Percentiles rank a stretch among this genome's conserved stretches.
Conservation (phyloP, 2,797 vertebrate genomes). For the Neosalanx taihuensis region DNA sequence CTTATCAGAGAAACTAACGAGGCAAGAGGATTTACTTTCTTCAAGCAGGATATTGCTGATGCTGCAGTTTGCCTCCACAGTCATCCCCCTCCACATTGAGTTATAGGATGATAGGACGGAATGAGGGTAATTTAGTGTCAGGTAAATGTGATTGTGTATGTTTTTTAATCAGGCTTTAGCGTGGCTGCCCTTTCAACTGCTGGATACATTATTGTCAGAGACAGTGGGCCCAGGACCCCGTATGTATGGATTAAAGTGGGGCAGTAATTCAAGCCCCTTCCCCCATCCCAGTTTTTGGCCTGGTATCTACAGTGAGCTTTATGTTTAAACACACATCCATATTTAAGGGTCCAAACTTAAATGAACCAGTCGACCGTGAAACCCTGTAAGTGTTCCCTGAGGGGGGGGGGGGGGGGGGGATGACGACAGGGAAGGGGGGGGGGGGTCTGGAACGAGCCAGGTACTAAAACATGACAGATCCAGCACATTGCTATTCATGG, state of each 20-base stretch:
- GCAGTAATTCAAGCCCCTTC: conserved; percentile 6
- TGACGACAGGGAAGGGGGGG: conserved; percentile 15
- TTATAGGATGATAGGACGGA: conserved; percentile 18
- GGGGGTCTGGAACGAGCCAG: conserved; percentile 27
- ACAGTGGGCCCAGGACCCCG: background rate
- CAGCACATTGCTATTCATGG: conserved; percentile 58
- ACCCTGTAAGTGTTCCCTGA: conserved; percentile 27
- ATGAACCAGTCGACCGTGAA: conserved; percentile 41
- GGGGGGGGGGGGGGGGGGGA: conserved; percentile 27
- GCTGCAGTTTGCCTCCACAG: conserved; percentile 14
- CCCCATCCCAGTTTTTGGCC: background rate
- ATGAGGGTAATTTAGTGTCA: conserved; percentile 27
- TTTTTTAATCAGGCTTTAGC: conserved; percentile 38
- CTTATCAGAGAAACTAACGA: conserved; percentile 10
- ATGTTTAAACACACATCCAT: conserved; percentile 43
- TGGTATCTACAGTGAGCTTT: conserved; percentile 22
- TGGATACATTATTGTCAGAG: conserved; percentile 18
- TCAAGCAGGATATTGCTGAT: conserved; percentile 25
- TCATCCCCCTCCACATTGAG: background rate
- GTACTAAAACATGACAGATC: conserved; percentile 28
- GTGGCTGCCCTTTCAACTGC: conserved; percentile 17
- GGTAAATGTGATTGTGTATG: conserved; percentile 18
- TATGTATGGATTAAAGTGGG: conserved; percentile 21
- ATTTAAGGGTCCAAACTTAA: conserved; percentile 35
- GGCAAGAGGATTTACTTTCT: conserved; percentile 7